Evolutionary conservation across 2,797 vertebrate species (phyloP).

Genomic region (Ctenopoma kingsleyae): DNA sequence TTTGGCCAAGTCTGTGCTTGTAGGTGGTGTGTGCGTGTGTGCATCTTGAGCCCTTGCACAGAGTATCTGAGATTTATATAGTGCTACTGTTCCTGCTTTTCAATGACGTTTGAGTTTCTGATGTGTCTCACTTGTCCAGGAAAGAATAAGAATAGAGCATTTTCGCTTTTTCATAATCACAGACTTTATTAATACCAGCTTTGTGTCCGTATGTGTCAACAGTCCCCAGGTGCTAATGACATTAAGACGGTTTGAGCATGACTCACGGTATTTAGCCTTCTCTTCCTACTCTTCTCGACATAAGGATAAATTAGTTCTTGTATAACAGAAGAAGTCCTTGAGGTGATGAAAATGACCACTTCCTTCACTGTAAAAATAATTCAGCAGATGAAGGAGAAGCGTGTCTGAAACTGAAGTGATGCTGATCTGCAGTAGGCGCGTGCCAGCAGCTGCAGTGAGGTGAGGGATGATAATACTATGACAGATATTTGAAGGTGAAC

Average conservation of each 20-base stretch:
- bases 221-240: background rate
- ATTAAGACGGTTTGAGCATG: slow-evolving; percentile 4
- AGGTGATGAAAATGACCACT: slow-evolving; percentile 26
- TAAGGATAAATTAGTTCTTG: slow-evolving; percentile 22
- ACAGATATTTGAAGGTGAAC: slow-evolving; percentile 43
- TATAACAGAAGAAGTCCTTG: slow-evolving; percentile 6
- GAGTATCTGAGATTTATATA: slow-evolving; percentile 14
- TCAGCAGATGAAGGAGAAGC: slow-evolving; percentile 18
- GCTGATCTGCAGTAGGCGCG: slow-evolving; percentile 35
- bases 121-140: slow-evolving; percentile 18
- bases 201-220: slow-evolving; percentile 6
- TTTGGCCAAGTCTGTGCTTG: slow-evolving; percentile 30
- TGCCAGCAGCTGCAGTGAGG: slow-evolving; percentile 21
- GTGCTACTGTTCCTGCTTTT: slow-evolving; percentile 27
- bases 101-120: slow-evolving; percentile 41
- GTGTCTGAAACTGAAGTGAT: slow-evolving; percentile 32
- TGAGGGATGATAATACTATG: slow-evolving; percentile 33
- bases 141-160: slow-evolving; percentile 13
- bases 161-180: slow-evolving; percentile 30
- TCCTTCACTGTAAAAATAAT: slow-evolving; percentile 26
- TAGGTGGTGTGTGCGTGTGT: slow-evolving; percentile 29
- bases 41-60: slow-evolving; percentile 1
- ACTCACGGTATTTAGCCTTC: slow-evolving; percentile 32
- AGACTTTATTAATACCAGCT: slow-evolving; percentile 11
- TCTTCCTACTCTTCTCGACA: slow-evolving; percentile 21